A percentile compares a stretch with the other conserved stretches of the same genome.
These are phyloP conservation scores for Zoanthus gigantus DNA, from an alignment of 92 coral and sea anemone genomes.

Conservation along the genomic window DNA sequence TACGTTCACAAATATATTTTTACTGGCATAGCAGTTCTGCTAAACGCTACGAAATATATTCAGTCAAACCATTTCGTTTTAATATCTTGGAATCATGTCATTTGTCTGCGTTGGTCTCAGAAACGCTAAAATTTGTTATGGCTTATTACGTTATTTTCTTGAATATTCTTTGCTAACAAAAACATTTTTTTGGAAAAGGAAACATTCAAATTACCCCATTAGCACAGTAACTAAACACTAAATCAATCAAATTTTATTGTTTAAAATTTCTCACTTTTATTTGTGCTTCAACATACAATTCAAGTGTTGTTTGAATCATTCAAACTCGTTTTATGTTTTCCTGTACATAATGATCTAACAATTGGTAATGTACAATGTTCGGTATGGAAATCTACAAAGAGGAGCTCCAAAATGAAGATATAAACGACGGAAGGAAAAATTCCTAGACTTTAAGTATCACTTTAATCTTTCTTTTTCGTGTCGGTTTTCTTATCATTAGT, in stretches of 20 bases:
- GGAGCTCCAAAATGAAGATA: slow-evolving; percentile 43
- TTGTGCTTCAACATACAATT: slow-evolving; percentile 34
- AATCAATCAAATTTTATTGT: slow-evolving; percentile 15
- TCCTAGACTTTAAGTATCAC: slow-evolving; percentile 26
- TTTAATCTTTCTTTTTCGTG: slow-evolving; percentile 52
- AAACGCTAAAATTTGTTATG: too few relatives aligned
- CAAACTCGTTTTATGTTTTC: slow-evolving; percentile 17
- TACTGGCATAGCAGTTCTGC: too few relatives aligned
- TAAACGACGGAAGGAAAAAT: slow-evolving; percentile 20
- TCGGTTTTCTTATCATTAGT: slow-evolving; percentile 61
- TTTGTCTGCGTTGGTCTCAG: too few relatives aligned
- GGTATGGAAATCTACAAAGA: slow-evolving; percentile 32
- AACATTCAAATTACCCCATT: background rate
- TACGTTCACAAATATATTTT: background rate
- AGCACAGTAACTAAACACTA: background rate
- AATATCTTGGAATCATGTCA: too few relatives aligned
- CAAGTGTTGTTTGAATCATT: slow-evolving; percentile 13
- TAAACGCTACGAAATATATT: background rate
- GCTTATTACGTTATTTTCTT: too few relatives aligned
- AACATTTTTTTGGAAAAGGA: background rate
- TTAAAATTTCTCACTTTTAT: slow-evolving; percentile 34
- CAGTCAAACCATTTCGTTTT: too few relatives aligned
- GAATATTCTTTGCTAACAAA: background rate
- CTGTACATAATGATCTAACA: slow-evolving; percentile 19
- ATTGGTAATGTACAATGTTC: background rate